Base-by-base conservation (phyloP, 2,888 invertebrate genomes). In the Phania funesta region DNA sequence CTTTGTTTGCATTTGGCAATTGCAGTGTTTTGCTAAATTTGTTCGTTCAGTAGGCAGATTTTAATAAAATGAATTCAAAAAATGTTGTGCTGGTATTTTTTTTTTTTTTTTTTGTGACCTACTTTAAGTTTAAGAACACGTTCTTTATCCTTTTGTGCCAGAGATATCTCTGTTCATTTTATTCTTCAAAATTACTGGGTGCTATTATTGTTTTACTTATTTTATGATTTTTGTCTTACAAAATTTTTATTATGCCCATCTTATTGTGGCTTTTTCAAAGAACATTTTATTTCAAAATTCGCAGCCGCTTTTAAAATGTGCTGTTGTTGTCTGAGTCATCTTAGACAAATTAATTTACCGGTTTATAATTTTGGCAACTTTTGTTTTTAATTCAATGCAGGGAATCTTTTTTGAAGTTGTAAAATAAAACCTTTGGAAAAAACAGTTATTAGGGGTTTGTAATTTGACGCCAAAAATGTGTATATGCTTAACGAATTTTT, bases 1-100 rank as follows among this genome's bases (percentile, higher is more conserved):
- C 78, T 78, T 74, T 82, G 74, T 78, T 75, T 78, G 62, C 62
- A 44, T 41, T 71, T 56, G 16, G 11, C n/a, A n/a, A n/a, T 62
- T 13, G 29, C 41, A 16, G 20, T 74, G 32, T 6, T 54, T 65
- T n/a, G 5, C 9, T 20, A n/a, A 22, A 20, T 46, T 22, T 29
- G 46, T 50, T 29, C 8, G 13, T 46, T 35, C 46, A 35, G 24
- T 76, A 26, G 68, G 41, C 67, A 44, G 16, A 22, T 46, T 77
- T 68, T 60, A 44, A 35, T 62, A 35, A 46, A 54, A 70, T 22
- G 26, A 68, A 60, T 62, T 78, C 41, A 29, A 50, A 41, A 44
- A 18, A 3, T 50, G 22, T 46, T n/a, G 3, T 44, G 16, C 24
- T 58, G n/a, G 11, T 20, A n/a, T 24, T 24, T 24, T 24, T 11